phyloP scores from a whole-genome alignment of 2,797 vertebrate species.

The Sternarchorhynchus goeldii region DNA sequence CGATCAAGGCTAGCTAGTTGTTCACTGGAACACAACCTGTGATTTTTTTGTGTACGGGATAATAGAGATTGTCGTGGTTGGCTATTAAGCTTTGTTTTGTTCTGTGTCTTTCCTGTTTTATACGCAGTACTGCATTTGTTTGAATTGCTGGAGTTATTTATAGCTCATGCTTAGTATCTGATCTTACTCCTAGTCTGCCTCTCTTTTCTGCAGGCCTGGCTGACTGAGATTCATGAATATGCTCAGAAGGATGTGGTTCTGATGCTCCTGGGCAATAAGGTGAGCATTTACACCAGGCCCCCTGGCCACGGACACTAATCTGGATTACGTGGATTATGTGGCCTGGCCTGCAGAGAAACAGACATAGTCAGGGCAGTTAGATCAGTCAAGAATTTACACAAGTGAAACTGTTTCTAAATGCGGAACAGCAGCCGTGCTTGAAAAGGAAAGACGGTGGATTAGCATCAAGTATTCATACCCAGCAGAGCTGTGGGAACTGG shows the following conservation, averaged over 20 bases:
- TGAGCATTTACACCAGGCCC: conserved; percentile 56
- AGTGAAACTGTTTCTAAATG: not conserved
- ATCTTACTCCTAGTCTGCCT: not conserved
- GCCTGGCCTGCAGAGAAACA: not conserved
- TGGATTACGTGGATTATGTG: not conserved
- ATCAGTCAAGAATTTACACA: conserved; percentile 70
- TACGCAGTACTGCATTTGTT: not conserved
- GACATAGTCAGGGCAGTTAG: conserved; percentile 80
- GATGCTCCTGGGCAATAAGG: conserved; percentile 97
- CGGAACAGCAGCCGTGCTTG: conserved; percentile 1
- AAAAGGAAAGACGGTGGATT: not conserved
- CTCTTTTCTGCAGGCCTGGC: conserved; percentile 80
- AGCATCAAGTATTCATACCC: not conserved
- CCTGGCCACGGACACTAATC: not conserved
- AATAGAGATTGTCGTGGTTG: not conserved
- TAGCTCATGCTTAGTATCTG: not conserved
- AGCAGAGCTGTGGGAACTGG: not conserved
- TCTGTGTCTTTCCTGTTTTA: not conserved
- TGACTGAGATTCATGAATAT: conserved; percentile 92
- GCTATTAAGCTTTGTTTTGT: not conserved
- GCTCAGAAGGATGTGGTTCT: conserved; percentile 92
- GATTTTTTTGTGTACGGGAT: not conserved
- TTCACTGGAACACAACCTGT: too few species aligned
- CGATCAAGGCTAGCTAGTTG: too few species aligned
- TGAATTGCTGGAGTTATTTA: not conserved